These are phyloP conservation scores for Remorina albescens DNA, from an alignment of 2,797 vertebrate genomes.

Conservation along the genomic window DNA sequence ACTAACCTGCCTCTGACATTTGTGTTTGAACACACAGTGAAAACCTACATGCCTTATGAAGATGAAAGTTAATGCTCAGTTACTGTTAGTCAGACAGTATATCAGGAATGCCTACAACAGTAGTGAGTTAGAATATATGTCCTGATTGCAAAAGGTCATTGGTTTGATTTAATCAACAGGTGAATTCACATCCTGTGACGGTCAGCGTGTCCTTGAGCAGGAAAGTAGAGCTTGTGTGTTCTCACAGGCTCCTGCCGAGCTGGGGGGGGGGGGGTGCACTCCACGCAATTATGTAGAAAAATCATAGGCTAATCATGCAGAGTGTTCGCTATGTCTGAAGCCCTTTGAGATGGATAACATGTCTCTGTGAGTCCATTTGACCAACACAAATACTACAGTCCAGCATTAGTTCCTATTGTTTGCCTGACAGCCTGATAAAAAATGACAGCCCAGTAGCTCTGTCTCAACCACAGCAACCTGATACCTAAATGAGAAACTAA, in stretches of 20 bases:
- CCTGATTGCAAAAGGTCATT: background rate
- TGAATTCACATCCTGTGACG: background rate
- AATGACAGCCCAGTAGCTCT: too few species aligned
- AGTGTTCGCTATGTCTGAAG: background rate
- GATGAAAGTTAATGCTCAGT: background rate
- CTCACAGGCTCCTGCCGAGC: background rate
- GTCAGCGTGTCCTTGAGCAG: conserved; percentile 30
- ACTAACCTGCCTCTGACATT: background rate
- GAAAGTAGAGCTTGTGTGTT: background rate
- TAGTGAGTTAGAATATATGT: too few species aligned
- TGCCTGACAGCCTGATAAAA: background rate
- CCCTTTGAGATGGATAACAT: background rate
- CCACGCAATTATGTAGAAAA: background rate
- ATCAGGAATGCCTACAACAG: conserved; percentile 15
- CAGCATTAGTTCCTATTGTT: background rate
- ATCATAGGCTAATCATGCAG: background rate
- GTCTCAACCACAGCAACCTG: background rate
- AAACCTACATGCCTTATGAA: background rate
- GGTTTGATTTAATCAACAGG: conserved; percentile 31
- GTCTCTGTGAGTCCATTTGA: background rate
- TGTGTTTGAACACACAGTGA: background rate
- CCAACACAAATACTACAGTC: background rate
- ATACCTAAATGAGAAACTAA: background rate
- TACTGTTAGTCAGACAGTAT: background rate
- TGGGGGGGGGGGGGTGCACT: background rate